Evolutionary conservation across 2,113 vertebrate genomes (phyloP).

Genomic region (Apteryx owenii): DNA sequence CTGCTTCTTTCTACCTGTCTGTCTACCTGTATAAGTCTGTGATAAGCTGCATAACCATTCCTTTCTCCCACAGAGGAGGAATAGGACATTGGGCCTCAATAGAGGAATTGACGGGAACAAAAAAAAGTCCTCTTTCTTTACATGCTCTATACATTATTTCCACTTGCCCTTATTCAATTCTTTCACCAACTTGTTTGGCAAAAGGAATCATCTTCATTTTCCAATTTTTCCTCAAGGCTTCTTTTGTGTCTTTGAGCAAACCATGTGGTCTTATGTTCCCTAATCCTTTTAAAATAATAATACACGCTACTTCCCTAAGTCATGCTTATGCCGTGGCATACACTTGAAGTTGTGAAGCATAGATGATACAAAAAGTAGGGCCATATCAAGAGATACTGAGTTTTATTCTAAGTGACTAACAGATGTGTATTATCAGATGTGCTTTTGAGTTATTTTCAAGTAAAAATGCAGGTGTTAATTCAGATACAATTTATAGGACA

Average conservation of each 20-base stretch:
- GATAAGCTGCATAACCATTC: not conserved
- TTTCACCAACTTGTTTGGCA: not conserved
- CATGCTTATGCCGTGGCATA: not conserved
- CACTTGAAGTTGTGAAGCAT: not conserved
- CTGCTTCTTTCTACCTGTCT: not conserved
- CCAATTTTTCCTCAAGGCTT: not conserved
- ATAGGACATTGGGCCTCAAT: not conserved
- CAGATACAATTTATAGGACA: not conserved
- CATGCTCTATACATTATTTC: not conserved
- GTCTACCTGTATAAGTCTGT: not conserved
- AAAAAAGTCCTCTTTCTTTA: not conserved
- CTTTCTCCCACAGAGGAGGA: not conserved
- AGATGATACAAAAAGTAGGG: not conserved
- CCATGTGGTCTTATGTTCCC: not conserved
- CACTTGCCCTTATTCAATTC: not conserved
- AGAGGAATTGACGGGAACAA: not conserved
- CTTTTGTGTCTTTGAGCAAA: not conserved
- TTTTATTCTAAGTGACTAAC: not conserved
- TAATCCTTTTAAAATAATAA: not conserved
- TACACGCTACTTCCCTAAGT: not conserved
- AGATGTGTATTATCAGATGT: not conserved
- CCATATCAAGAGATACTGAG: not conserved
- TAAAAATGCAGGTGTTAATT: constrained; percentile 3
- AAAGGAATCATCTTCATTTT: not conserved
- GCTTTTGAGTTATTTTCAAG: not conserved